phyloP scores from a whole-genome alignment of 2,888 invertebrate genomes.

The Clistopyga incitator region DNA sequence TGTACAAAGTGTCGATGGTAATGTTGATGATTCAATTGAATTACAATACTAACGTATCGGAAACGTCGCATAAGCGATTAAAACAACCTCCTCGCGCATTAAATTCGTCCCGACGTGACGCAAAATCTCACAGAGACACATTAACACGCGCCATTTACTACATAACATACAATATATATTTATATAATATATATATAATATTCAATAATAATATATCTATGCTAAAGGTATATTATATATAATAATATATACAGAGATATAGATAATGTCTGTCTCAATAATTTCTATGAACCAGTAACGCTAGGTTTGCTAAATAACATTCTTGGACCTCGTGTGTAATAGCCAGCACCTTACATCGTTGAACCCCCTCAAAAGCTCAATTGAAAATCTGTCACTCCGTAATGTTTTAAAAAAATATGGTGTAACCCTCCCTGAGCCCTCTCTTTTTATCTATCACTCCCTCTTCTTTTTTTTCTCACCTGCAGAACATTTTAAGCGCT shows the following conservation, averaged over 20 bases:
- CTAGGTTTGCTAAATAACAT: conserved; percentile 82
- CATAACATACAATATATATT: conserved; percentile 83
- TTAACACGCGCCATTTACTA: conserved; percentile 82
- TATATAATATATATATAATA: conserved; percentile 79
- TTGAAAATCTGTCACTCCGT: conserved; percentile 73
- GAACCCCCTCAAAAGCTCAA: conserved; percentile 77
- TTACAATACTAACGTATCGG: conserved; percentile 17
- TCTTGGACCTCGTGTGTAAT: conserved; percentile 83
- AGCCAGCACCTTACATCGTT: conserved; percentile 83
- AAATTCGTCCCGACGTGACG: conserved; percentile 73
- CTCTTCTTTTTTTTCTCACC: conserved; percentile 58
- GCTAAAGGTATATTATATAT: conserved; percentile 77
- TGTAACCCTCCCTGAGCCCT: conserved; percentile 81
- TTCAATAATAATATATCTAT: conserved; percentile 72
- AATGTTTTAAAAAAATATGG: conserved; percentile 82
- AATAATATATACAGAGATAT: conserved; percentile 77
- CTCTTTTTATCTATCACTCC: conserved; percentile 62
- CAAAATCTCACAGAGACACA: conserved; percentile 82
- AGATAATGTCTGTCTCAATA: conserved; percentile 80
- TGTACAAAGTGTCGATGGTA: conserved; percentile 68
- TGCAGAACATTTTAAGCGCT: conserved; percentile 70
- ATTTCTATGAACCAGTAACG: conserved; percentile 81
- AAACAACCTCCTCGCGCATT: conserved; percentile 43
- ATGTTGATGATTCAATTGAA: conserved; percentile 48
- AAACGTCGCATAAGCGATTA: conserved; percentile 51